These are phyloP conservation scores for Lates japonicus DNA, from an alignment of 2,797 vertebrate species.

Conservation along the genomic window DNA sequence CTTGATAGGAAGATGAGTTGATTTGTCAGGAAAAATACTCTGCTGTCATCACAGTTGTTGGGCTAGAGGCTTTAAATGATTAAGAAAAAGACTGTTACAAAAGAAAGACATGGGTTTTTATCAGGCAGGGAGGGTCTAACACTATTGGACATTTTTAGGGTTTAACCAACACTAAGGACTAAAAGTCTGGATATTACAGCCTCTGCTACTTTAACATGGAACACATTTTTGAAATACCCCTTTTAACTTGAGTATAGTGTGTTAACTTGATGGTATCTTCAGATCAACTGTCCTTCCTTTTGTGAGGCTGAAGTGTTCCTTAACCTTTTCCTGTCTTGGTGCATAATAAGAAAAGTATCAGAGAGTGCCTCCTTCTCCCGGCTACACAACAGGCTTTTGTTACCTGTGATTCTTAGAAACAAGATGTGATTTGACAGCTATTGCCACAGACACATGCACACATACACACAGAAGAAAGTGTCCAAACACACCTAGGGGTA, in stretches of 20 bases:
- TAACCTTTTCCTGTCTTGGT: slow-evolving; percentile 55
- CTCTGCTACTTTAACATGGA: background rate
- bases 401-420: slow-evolving; percentile 62
- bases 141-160: background rate
- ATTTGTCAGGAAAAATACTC: background rate
- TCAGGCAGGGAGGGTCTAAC: background rate
- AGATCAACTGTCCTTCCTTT: slow-evolving; percentile 22
- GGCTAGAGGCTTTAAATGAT: background rate
- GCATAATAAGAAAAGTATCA: slow-evolving; percentile 47
- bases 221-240: background rate
- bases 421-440: slow-evolving; percentile 66
- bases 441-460: slow-evolving; percentile 28
- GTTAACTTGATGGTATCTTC: slow-evolving; percentile 23
- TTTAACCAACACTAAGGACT: background rate
- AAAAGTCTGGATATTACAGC: background rate
- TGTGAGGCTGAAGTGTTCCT: slow-evolving; percentile 47
- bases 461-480: background rate
- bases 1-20: background rate
- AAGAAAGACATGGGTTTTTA: background rate
- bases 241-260: background rate
- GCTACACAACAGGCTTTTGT: slow-evolving; percentile 65
- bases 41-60: background rate
- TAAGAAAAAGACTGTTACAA: background rate
- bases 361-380: slow-evolving; percentile 38
- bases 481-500: slow-evolving; percentile 1